These are phyloP conservation scores for Arizona elegans DNA, from an alignment of 2,113 vertebrate genomes.

Conservation along the genomic window DNA sequence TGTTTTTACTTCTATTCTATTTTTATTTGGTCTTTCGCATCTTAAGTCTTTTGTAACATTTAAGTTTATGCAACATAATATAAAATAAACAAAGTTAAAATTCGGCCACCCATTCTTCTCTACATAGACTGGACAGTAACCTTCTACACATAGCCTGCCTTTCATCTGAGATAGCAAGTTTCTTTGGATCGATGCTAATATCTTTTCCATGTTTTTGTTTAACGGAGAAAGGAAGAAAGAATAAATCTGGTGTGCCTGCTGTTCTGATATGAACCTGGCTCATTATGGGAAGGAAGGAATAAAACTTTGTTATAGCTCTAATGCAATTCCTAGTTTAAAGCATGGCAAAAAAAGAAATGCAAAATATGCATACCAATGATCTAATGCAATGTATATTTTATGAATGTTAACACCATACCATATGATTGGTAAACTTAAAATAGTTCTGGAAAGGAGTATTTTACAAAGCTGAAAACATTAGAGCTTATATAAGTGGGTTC, in stretches of 20 bases:
- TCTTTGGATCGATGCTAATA: background rate
- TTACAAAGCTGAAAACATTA: background rate
- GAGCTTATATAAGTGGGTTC: background rate
- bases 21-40: background rate
- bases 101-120: background rate
- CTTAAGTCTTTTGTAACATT: background rate
- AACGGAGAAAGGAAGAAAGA: background rate
- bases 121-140: background rate
- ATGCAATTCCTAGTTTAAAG: background rate
- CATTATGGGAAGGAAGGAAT: background rate
- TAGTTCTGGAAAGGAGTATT: background rate
- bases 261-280: background rate
- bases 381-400: background rate
- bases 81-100: background rate
- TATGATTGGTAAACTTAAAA: background rate
- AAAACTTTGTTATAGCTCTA: background rate
- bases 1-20: background rate
- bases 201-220: background rate
- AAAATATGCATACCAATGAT: background rate
- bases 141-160: background rate
- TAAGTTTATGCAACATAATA: background rate
- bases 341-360: background rate
- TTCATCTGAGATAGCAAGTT: background rate
- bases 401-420: background rate
- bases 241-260: background rate